These are phyloP conservation scores for Panulirus ornatus DNA, from an alignment of 1,140 invertebrate species.

Conservation along the genomic window DNA sequence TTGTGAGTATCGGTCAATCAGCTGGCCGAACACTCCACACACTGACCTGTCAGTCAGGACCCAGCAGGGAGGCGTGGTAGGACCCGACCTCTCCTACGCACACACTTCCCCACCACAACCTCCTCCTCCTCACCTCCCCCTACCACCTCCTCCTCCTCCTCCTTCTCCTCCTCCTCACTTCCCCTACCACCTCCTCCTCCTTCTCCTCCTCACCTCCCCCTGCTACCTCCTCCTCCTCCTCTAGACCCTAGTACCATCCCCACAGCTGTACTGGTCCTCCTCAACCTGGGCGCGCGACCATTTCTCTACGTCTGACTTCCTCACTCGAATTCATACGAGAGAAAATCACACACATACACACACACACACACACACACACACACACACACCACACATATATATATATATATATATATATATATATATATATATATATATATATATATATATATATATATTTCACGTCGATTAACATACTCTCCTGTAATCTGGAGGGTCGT, in stretches of 20 bases:
- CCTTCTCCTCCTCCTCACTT: not conserved
- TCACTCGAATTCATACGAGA: too few species aligned
- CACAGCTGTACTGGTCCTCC: too few species aligned
- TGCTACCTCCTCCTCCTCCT: too few species aligned
- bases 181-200: not conserved
- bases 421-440: slow-evolving; percentile 7
- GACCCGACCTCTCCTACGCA: not conserved
- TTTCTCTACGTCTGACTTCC: too few species aligned
- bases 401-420: too few species aligned
- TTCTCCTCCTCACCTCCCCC: not conserved
- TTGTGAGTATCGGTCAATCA: slow-evolving; percentile 14
- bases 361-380: too few species aligned
- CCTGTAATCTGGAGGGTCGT: not conserved
- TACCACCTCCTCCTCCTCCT: not conserved
- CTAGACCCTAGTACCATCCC: too few species aligned
- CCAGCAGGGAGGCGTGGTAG: not conserved
- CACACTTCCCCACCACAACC: not conserved
- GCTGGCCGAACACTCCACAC: slow-evolving; percentile 18
- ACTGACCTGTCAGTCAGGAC: slow-evolving; percentile 37
- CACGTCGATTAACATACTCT: not conserved
- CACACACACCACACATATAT: too few species aligned
- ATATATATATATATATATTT: slow-evolving; percentile 3
- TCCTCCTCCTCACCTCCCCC: not conserved
- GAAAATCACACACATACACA: too few species aligned
- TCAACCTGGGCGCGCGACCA: too few species aligned